phyloP scores from a whole-genome alignment of 2,888 invertebrate genomes.

The Epinotia demarniana region DNA sequence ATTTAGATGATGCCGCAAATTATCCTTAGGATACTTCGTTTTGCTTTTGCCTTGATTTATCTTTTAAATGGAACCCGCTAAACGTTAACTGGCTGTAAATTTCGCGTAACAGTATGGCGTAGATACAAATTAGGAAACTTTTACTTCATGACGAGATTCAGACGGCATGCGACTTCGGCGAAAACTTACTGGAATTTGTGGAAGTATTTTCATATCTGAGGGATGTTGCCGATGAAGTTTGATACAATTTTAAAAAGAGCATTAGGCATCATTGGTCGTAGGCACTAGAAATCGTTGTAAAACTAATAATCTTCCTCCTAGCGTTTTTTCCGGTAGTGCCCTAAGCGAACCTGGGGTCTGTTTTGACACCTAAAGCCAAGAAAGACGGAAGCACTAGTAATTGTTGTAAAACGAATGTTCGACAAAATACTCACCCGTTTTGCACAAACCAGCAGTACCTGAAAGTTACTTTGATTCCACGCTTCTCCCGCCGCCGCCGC shows the following conservation, averaged over 20 bases:
- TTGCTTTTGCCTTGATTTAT: conserved; percentile 25
- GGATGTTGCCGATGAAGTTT: background rate
- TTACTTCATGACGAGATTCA: conserved; percentile 30
- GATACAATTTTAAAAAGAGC: background rate
- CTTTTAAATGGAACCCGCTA: conserved; percentile 1
- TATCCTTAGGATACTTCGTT: background rate
- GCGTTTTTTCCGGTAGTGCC: no score
- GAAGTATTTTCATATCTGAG: conserved; percentile 10
- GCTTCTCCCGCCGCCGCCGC: conserved; percentile 35
- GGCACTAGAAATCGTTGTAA: no score
- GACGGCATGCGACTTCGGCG: conserved; percentile 12
- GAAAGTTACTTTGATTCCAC: conserved; percentile 39
- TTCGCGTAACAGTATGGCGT: conserved; percentile 39
- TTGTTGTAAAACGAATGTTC: background rate
- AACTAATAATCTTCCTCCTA: no score
- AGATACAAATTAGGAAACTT: conserved; percentile 41
- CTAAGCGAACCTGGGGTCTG: no score
- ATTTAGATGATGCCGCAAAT: conserved; percentile 14
- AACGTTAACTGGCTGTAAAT: conserved; percentile 33
- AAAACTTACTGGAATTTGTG: conserved; percentile 19
- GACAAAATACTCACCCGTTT: conserved; percentile 25
- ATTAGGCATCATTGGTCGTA: no score
- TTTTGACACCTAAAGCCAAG: no score
- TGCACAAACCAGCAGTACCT: conserved; percentile 17
- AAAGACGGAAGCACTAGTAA: background rate